phyloP scores from a whole-genome alignment of 2,797 vertebrate species.

The Liparis tanakae region DNA sequence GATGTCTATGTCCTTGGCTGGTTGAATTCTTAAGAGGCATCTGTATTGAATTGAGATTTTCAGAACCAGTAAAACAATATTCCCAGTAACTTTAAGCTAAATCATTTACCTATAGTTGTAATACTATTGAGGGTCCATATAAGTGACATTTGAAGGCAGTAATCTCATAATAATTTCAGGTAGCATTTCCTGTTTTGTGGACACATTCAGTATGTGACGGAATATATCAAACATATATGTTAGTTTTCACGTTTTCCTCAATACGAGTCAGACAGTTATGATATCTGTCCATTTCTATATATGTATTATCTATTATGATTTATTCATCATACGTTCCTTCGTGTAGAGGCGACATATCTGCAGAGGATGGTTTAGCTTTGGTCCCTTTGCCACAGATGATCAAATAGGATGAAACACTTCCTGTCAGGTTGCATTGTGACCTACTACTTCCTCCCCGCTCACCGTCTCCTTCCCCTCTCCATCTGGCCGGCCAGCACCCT shows the following conservation, averaged over 20 bases:
- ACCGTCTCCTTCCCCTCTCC: slow-evolving; percentile 16
- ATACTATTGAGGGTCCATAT: background rate
- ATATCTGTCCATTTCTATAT: background rate
- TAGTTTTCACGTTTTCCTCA: no score
- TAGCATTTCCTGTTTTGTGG: background rate
- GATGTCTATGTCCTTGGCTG: no score
- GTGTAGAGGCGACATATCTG: background rate
- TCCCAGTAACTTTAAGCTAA: no score
- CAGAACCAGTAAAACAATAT: no score
- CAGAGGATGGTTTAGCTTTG: background rate
- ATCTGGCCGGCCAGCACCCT: no score
- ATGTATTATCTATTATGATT: background rate
- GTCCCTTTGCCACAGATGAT: slow-evolving; percentile 3
- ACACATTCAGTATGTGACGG: background rate
- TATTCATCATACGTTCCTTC: background rate
- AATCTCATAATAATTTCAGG: background rate
- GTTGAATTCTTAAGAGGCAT: no score
- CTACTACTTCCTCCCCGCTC: slow-evolving; percentile 5
- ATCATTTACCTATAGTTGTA: no score
- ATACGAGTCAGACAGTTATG: no score
- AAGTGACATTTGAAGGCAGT: background rate
- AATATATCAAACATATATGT: background rate
- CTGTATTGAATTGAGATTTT: no score
- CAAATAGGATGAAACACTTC: slow-evolving; percentile 15
- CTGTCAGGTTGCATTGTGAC: slow-evolving; percentile 28